A percentile compares a stretch with the other conserved stretches of the same genome.
Evolutionary conservation across 2,113 vertebrate species (phyloP).

Genomic region (Myrmecobius fasciatus): DNA sequence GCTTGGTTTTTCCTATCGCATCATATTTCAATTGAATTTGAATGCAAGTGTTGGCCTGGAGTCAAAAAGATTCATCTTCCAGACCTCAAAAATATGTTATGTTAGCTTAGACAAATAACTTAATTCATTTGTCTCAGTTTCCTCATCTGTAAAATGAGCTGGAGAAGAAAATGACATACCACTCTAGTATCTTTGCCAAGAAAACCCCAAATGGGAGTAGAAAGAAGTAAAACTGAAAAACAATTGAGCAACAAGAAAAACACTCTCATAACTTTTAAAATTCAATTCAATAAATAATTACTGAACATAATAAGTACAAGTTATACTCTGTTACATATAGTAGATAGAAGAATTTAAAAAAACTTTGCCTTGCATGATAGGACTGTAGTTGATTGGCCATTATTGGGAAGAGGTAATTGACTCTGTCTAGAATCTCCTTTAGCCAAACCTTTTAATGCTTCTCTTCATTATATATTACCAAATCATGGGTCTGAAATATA

Average conservation of each 20-base stretch:
- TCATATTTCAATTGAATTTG: background rate
- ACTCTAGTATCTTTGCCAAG: background rate
- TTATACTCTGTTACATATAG: background rate
- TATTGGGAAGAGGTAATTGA: background rate
- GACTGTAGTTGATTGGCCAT: background rate
- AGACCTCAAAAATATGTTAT: too few species aligned
- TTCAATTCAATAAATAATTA: background rate
- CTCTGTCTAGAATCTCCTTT: too few species aligned
- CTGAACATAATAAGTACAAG: background rate
- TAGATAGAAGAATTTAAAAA: background rate
- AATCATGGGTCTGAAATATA: background rate
- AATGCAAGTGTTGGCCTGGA: background rate
- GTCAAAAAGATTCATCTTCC: background rate
- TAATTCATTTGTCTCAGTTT: background rate
- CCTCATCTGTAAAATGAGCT: background rate
- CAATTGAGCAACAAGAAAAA: background rate
- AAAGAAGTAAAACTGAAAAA: background rate
- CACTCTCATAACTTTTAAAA: background rate
- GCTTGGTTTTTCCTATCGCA: background rate
- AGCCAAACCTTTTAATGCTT: background rate
- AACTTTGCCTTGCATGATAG: background rate
- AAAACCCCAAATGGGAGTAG: background rate
- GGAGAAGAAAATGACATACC: background rate
- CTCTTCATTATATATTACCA: background rate
- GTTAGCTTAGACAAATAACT: background rate